Evolutionary conservation across 2,113 vertebrate species (phyloP), one percentile per base, ranked within the genome.

Genomic region (Semicossyphus pulcher): DNA sequence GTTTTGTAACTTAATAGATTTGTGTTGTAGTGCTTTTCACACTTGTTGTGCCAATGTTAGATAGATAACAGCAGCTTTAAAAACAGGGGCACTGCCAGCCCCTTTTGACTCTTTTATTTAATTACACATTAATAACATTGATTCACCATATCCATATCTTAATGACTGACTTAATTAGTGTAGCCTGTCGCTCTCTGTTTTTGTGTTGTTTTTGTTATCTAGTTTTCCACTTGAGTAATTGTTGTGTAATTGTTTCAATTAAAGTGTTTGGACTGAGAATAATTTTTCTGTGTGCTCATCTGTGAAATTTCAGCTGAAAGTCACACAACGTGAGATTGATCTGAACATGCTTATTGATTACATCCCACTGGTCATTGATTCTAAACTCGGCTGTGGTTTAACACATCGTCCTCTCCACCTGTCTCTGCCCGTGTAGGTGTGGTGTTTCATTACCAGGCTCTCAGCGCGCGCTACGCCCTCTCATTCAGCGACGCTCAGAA

Each of bases 361-460:
- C 25, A 32, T 73, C 23, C 31, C 31, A 20, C 21, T 14, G 31
- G 39, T 63, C 66, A 59, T 59, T 68, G 42, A 72, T 67, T 71
- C 70, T 28, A 28, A 56, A 36, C 20, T 14, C 0, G 0, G 23
- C 56, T 49, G 29, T 25, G 36, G n/a, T n/a, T n/a, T n/a, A n/a
- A n/a, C 37, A 14, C n/a, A 65, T 20, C 34, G 16, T 36, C 52
- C 61, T 73, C 49, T 23, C 21, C 44, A 59, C 31, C 29, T 57
- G 34, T 66, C 12, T 71, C 28, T 52, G 10, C 10, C 37, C 10
- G 0, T 28, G 62, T 80, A 99, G 97, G 97, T 14, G 94, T 96
- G 0, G 95, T 98, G 64, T 99, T 99, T 87, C 96, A 97, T 72
- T 97, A 98, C 86, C 95, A 94, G 21, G 86, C 93, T 0, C 91